Evolutionary conservation across 1,140 invertebrate species (phyloP), one percentile per base, ranked within the genome.

Genomic region (Oreohelix idahoensis): DNA sequence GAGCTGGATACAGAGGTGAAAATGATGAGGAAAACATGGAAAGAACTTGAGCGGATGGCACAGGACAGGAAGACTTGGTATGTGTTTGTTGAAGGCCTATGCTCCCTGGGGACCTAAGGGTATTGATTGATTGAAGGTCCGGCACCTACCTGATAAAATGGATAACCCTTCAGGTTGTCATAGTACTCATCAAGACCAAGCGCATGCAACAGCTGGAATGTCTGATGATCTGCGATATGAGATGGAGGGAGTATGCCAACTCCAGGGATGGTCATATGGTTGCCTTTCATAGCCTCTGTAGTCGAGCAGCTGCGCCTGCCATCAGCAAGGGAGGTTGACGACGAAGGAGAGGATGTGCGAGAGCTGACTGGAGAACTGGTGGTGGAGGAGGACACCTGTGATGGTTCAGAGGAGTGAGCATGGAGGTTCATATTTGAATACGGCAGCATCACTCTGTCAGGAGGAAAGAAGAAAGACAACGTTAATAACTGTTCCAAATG

Each of bases 101-200:
- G n/a, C n/a, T n/a, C n/a, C n/a, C n/a, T n/a, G n/a, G n/a, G n/a
- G n/a, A n/a, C n/a, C n/a, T n/a, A 58, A 5, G 23, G 10, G 53
- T n/a, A 15, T 10, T 4, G 53, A 58, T 20, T 11, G 53, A 20
- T 58, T n/a, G 20, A 20, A 49, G 17, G 35, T 38, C 15, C 32
- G n/a, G n/a, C n/a, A 70, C 71, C 23, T 38, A 84, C 85, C 87
- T 90, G 83, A 70, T 89, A 84, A 26, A 89, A 26, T n/a, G 84
- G 84, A 70, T 83, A 87, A 51, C 83, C 81, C 45, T 51, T 83
- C 29, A 88, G 82, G 36, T 76, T 78, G n/a, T 86, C 76, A 53
- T 71, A 84, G 42, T 88, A 89, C 36, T 89, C 87, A 29, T 85
- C 79, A 35, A 88, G 74, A 35, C 76, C 70, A 2, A 89, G 86